Base-by-base conservation (phyloP, 2,113 vertebrate genomes). In the Boleophthalmus pectinirostris region DNA sequence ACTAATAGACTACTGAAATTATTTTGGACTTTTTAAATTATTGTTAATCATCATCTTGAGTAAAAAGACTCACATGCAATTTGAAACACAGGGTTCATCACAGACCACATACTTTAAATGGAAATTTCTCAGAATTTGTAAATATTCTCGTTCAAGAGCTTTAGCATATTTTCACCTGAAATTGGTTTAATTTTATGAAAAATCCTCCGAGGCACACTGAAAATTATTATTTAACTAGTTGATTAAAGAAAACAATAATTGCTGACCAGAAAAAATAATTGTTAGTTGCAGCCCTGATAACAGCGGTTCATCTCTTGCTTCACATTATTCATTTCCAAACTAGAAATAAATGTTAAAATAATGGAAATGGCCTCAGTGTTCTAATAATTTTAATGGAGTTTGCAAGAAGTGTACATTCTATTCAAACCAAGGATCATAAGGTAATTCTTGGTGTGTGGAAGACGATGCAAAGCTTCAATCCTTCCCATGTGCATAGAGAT, bases 401-500 rank as follows among this genome's bases (percentile, higher is more conserved):
- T 54, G 1, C 51, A 54, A n/a, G 51, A 21, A n/a, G 0, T 10
- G 68, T 18, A 38, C 33, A 11, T 64, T 64, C 21, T 9, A 64
- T 23, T 56, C 12, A 63, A 35, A 35, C 33, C 24, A 18, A 16
- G 24, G 8, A 61, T 61, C 11, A 43, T 43, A 21, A 43, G 33
- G 18, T 64, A 64, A 12, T 43, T 43, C 61, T 64, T 43, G 33
- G 61, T 64, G 6, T 24, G 57, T 64, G 29, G 18, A 64, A 64
- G 29, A 64, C 5, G 24, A 33, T 29, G 29, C 15, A 72, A 25
- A 65, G 29, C 57, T 47, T n/a, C 9, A 58, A 24, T 54, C 24
- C 25, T 74, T 72, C 75, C 80, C 66, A 58, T 66, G 83, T 82
- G 75, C 71, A 80, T 77, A 63, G 71, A 80, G 80, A 88, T 85